phyloP scores from a whole-genome alignment of 2,797 vertebrate species.

The Orestias chungarensis region DNA sequence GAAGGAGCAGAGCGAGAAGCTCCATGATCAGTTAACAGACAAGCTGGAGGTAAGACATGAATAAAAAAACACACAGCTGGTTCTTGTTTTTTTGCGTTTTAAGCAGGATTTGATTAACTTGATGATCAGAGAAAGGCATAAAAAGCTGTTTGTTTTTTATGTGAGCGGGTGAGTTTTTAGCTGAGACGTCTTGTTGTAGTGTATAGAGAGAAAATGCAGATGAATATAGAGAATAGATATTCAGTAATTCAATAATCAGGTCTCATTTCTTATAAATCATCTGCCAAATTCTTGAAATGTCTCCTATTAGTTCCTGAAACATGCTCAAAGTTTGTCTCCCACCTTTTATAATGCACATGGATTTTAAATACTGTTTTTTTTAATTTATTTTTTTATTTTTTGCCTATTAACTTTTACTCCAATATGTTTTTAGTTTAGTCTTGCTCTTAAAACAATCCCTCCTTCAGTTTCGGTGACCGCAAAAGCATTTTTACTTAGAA shows the following conservation, averaged over 20 bases:
- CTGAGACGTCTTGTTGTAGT: background rate
- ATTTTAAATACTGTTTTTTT: too few species aligned
- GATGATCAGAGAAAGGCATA: background rate
- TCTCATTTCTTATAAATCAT: too few species aligned
- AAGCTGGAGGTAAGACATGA: slow-evolving; percentile 77
- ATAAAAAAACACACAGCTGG: background rate
- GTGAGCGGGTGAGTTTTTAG: background rate
- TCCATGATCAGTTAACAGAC: slow-evolving; percentile 74
- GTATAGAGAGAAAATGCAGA: too few species aligned
- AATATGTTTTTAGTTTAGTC: background rate
- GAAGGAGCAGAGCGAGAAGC: slow-evolving; percentile 72
- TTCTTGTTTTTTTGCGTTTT: background rate
- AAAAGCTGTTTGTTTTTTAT: slow-evolving; percentile 1
- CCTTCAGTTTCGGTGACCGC: background rate
- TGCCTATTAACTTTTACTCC: background rate
- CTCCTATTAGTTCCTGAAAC: background rate
- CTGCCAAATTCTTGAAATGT: background rate
- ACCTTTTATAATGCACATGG: background rate
- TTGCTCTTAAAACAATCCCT: background rate
- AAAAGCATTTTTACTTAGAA: background rate
- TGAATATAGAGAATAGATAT: too few species aligned
- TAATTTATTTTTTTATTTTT: background rate
- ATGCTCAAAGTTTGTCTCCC: too few species aligned
- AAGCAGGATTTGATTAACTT: background rate
- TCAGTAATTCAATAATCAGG: too few species aligned